Conservation (phyloP, 1,140 invertebrate genomes). For the Ephestia elutella region DNA sequence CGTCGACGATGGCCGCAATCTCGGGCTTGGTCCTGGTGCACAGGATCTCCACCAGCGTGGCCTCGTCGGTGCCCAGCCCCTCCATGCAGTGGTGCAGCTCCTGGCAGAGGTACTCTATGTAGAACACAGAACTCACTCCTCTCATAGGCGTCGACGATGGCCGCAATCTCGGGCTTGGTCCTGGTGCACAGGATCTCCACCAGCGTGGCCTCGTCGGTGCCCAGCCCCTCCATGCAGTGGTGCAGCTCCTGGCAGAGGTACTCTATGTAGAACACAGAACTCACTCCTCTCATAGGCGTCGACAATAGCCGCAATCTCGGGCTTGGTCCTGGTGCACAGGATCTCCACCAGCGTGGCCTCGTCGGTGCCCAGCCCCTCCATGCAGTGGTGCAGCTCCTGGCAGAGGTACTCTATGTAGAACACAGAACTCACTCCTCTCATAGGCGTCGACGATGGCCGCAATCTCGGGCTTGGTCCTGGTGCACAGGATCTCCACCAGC, state of each 20-base stretch:
- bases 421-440: too few species aligned
- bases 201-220: slow-evolving; percentile 77
- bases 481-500: slow-evolving; percentile 83
- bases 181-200: slow-evolving; percentile 84
- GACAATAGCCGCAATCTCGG: slow-evolving; percentile 79
- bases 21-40: slow-evolving; percentile 81
- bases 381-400: slow-evolving; percentile 80
- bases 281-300: too few species aligned
- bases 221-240: slow-evolving; percentile 79
- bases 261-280: too few species aligned
- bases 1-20: slow-evolving; percentile 77
- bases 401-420: slow-evolving; percentile 85
- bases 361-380: slow-evolving; percentile 78
- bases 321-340: slow-evolving; percentile 80
- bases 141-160: slow-evolving; percentile 79
- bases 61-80: slow-evolving; percentile 77
- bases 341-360: slow-evolving; percentile 80
- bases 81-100: slow-evolving; percentile 82
- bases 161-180: slow-evolving; percentile 78
- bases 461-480: slow-evolving; percentile 80
- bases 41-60: slow-evolving; percentile 80
- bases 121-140: too few species aligned
- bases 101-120: slow-evolving; percentile 83
- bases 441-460: slow-evolving; percentile 78
- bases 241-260: slow-evolving; percentile 83